These are phyloP conservation scores for Pelecanoides urinatrix DNA, from an alignment of 2,113 vertebrate genomes.

Conservation along the genomic window DNA sequence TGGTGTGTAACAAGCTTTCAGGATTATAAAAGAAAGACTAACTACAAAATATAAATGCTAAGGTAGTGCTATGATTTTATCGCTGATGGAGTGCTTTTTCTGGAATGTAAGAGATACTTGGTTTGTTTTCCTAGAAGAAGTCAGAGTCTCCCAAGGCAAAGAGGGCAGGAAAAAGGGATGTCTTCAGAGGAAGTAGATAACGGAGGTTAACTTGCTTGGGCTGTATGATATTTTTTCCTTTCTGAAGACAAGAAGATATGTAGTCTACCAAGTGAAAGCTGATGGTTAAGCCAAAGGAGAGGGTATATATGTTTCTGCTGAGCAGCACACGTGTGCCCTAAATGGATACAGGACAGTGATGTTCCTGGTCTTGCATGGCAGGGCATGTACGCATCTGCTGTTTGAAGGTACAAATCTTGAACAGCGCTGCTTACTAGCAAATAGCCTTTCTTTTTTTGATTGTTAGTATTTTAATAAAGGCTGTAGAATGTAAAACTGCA, in stretches of 20 bases:
- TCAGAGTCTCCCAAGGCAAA: background rate
- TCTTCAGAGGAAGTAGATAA: background rate
- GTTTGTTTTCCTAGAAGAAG: background rate
- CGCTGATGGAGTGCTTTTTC: background rate
- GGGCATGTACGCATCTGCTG: rapidly evolving
- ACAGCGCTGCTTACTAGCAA: background rate
- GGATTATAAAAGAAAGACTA: background rate
- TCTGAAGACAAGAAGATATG: background rate
- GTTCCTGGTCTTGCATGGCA: background rate
- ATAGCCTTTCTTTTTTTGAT: background rate
- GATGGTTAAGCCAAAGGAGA: background rate
- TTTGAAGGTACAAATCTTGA: background rate
- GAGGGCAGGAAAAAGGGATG: background rate
- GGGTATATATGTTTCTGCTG: background rate
- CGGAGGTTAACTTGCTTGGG: background rate
- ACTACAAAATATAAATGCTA: background rate
- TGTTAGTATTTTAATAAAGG: background rate
- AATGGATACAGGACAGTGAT: background rate
- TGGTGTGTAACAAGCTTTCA: background rate
- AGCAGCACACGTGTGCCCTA: background rate
- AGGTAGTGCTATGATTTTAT: background rate
- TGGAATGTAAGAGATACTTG: background rate
- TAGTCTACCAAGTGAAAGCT: background rate
- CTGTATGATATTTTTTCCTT: background rate
- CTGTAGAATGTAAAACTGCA: background rate